These are phyloP conservation scores for Brevimyrus niger DNA, from an alignment of 2,113 vertebrate species.

Conservation along the genomic window DNA sequence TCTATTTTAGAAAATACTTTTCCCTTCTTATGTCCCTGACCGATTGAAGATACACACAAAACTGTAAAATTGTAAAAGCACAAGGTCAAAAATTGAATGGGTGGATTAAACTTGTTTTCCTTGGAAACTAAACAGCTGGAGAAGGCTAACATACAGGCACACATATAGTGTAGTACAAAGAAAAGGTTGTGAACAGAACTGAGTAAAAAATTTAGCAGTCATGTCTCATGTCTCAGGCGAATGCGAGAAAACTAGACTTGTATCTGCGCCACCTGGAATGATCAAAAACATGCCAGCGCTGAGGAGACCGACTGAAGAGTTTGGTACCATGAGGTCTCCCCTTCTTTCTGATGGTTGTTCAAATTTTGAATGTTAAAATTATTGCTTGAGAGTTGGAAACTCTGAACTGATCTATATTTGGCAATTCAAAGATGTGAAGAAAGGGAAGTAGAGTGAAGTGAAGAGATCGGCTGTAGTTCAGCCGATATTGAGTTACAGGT, in stretches of 20 bases:
- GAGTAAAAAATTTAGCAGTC: neutral
- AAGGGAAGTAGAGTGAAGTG: neutral
- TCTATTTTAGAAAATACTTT: neutral
- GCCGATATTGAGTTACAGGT: too few relatives aligned
- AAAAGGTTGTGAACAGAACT: neutral
- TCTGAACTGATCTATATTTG: neutral
- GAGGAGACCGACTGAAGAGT: neutral
- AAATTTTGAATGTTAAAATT: neutral
- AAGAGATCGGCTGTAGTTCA: neutral
- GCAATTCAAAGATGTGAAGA: neutral
- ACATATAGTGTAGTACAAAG: neutral
- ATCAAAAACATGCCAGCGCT: neutral
- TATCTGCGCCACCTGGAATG: neutral
- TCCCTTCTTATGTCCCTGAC: neutral
- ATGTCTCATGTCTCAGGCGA: neutral
- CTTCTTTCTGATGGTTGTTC: neutral
- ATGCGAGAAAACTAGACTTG: neutral
- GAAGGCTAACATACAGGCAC: neutral
- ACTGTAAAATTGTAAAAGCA: neutral
- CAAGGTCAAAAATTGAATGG: neutral
- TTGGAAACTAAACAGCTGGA: neutral
- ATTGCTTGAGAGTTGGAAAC: neutral
- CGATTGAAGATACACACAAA: neutral
- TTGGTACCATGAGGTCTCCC: neutral
- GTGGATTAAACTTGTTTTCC: neutral